Percentiles rank a stretch among this genome's conserved stretches.
Conservation (phyloP, 64 coral and sea anemone species). For the Montipora foliosa region DNA sequence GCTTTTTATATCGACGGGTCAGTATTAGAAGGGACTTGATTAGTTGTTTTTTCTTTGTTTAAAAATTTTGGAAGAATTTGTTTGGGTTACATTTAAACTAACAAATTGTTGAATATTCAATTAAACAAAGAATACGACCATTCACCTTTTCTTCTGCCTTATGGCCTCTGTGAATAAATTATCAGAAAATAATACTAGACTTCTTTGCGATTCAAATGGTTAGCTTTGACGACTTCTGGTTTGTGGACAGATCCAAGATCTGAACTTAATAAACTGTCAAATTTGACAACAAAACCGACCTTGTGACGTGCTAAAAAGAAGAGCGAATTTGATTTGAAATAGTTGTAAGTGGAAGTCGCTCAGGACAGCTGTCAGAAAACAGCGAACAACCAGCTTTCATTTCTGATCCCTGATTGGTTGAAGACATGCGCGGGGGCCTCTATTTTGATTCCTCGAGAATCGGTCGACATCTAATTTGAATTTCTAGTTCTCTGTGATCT, state of each 20-base stretch:
- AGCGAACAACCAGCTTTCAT: conserved; percentile 9
- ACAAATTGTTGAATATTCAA: conserved; percentile 55
- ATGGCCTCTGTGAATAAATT: conserved; percentile 33
- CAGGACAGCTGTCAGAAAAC: conserved; percentile 29
- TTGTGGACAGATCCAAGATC: background rate
- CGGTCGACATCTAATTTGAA: conserved; percentile 51
- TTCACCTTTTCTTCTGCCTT: conserved; percentile 21
- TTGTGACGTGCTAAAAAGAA: background rate
- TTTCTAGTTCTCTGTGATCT: conserved; percentile 28
- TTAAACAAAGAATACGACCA: conserved; percentile 22
- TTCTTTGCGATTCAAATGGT: background rate
- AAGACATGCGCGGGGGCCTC: conserved; percentile 32
- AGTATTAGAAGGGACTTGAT: too few relatives aligned
- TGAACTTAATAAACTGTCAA: background rate
- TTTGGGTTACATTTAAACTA: conserved; percentile 7
- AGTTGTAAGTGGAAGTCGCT: conserved; percentile 8
- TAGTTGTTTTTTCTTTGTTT: too few relatives aligned
- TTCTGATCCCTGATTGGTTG: conserved; percentile 35
- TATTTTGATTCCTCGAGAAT: conserved; percentile 55
- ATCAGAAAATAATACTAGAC: background rate
- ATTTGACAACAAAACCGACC: background rate
- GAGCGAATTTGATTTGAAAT: conserved; percentile 2
- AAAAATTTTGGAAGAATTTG: background rate
- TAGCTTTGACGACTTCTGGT: background rate
- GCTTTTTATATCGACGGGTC: too few relatives aligned